Evolutionary conservation across 2,888 invertebrate species (phyloP).

Genomic region (Pristionchus entomophagus): DNA sequence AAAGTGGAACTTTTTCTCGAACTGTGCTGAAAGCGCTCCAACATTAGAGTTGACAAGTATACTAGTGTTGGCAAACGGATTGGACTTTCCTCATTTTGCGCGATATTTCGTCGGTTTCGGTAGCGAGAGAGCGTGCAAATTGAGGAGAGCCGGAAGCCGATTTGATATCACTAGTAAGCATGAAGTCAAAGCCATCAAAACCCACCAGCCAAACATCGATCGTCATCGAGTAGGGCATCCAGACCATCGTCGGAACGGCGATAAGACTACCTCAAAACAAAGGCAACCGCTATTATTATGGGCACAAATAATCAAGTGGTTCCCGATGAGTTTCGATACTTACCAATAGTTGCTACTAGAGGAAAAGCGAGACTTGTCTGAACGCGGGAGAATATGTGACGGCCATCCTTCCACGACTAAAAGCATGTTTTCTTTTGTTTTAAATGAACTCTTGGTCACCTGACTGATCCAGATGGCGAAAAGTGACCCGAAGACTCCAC

Average conservation of each 20-base stretch:
- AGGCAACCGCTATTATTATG: too few species aligned
- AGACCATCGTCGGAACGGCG: background rate
- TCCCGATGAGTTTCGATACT: background rate
- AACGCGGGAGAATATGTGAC: background rate
- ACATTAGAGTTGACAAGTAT: too few species aligned
- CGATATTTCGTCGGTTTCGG: too few species aligned
- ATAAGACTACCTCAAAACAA: background rate
- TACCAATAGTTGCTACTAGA: slow-evolving; percentile 10
- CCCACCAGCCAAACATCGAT: slow-evolving; percentile 13
- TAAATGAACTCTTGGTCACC: background rate
- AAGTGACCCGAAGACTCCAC: background rate
- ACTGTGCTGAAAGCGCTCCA: too few species aligned
- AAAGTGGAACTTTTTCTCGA: too few species aligned
- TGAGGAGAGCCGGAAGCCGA: too few species aligned
- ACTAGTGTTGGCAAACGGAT: too few species aligned
- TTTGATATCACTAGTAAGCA: too few species aligned
- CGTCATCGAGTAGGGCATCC: slow-evolving; percentile 6
- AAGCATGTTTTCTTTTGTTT: background rate
- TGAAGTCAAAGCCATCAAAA: too few species aligned
- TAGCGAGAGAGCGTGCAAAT: too few species aligned
- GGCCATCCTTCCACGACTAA: slow-evolving; percentile 20
- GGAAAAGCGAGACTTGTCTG: background rate
- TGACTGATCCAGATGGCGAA: slow-evolving; percentile 14
- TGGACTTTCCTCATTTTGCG: too few species aligned
- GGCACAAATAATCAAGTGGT: too few species aligned